A percentile compares a stretch with the other conserved stretches of the same genome.
Evolutionary conservation across 1,140 invertebrate species (phyloP).

Genomic region (Cotesia typhae): DNA sequence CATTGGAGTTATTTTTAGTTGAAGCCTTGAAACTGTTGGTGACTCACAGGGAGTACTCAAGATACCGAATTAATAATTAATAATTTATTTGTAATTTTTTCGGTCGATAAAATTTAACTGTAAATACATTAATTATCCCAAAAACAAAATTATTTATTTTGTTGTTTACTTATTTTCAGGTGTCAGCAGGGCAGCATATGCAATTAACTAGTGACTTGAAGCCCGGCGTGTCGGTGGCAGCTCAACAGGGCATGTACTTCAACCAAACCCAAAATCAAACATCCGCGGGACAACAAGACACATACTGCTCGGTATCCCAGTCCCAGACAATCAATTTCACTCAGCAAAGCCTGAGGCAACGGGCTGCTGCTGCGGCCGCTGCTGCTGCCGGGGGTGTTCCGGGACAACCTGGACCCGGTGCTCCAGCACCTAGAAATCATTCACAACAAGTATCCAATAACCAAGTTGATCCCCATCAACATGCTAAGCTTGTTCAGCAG

Average conservation of each 20-base stretch:
- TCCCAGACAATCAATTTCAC: constrained; percentile 86
- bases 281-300: constrained; percentile 67
- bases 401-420: constrained; percentile 43
- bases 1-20: too few species aligned
- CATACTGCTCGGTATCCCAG: constrained; percentile 77
- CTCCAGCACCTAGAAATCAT: constrained; percentile 50
- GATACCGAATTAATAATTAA: background rate
- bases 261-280: constrained; percentile 68
- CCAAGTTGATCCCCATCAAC: constrained; percentile 67
- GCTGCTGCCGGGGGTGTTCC: constrained; percentile 56
- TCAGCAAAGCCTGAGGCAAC: constrained; percentile 73
- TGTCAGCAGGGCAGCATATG: constrained; percentile 82
- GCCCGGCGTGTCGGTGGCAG: constrained; percentile 75
- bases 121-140: background rate
- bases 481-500: constrained; percentile 72
- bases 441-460: constrained; percentile 56
- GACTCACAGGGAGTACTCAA: too few species aligned
- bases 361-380: constrained; percentile 61
- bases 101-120: constrained; percentile 11
- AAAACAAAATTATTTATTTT: background rate
- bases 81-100: background rate
- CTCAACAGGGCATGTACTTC: constrained; percentile 82
- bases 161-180: constrained; percentile 63
- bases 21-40: too few species aligned
- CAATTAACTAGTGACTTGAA: constrained; percentile 77